Conservation (phyloP, 1,140 invertebrate species). For the Penaeus indicus region DNA sequence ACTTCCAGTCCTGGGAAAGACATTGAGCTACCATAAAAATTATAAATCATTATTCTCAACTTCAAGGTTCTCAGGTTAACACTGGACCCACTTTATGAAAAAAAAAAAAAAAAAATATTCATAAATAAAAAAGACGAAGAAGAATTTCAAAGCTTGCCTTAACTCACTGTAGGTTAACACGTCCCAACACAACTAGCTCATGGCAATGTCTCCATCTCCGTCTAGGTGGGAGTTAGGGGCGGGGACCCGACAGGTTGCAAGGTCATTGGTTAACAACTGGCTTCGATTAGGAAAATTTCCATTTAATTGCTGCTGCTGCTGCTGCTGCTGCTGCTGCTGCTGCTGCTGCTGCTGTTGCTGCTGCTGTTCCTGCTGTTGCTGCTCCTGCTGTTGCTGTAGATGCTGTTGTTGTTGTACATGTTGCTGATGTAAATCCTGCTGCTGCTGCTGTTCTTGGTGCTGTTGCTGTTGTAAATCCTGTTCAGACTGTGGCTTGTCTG, state of each 20-base stretch:
- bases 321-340: not conserved
- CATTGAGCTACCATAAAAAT: no score
- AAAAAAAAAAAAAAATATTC: no score
- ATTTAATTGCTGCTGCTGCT: constrained; percentile 6
- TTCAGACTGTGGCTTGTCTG: not conserved
- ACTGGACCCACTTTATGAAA: no score
- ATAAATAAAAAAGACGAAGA: constrained; percentile 11
- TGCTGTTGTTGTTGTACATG: no score
- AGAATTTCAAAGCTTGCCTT: constrained; percentile 25
- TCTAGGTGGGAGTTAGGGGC: constrained; percentile 18
- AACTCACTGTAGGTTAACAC: constrained; percentile 2
- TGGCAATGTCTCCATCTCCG: constrained; percentile 38
- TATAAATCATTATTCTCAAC: no score
- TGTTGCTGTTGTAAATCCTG: constrained; percentile 1
- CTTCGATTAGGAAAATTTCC: constrained; percentile 19
- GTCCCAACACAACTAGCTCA: constrained; percentile 34
- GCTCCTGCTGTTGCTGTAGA: not conserved
- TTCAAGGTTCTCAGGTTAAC: no score
- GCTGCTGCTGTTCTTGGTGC: not conserved
- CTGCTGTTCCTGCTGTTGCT: constrained; percentile 1
- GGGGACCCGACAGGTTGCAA: not conserved
- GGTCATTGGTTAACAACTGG: not conserved
- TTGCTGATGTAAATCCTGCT: no score
- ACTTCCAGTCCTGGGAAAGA: no score
- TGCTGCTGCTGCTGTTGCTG: not conserved